These are phyloP conservation scores for Turnix velox DNA, from an alignment of 2,113 vertebrate genomes.

Conservation along the genomic window DNA sequence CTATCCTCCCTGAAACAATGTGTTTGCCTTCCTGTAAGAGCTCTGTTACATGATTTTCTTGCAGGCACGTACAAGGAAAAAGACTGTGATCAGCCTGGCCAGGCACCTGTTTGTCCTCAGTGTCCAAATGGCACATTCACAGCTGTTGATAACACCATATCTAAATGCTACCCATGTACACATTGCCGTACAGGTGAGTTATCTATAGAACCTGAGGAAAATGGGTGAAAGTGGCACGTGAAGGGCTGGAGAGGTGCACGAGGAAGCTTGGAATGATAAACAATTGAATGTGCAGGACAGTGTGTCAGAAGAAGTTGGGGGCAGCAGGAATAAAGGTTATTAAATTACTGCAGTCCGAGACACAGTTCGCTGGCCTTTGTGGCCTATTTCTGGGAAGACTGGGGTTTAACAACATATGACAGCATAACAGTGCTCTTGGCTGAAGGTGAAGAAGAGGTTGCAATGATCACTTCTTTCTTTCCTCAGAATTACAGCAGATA, in stretches of 20 bases:
- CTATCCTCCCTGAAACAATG: fast-evolving
- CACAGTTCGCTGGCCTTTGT: neutral
- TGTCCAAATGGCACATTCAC: constrained; percentile 36
- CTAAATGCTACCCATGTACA: constrained; percentile 16
- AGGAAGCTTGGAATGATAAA: neutral
- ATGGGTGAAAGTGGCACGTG: neutral
- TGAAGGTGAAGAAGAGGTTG: neutral
- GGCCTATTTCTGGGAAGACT: neutral
- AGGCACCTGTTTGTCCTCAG: neutral
- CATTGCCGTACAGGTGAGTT: constrained; percentile 27
- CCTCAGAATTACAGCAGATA: constrained; percentile 49
- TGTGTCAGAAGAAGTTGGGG: fast-evolving
- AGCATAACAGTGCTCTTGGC: neutral
- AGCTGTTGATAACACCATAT: constrained; percentile 29
- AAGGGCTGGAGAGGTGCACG: fast-evolving
- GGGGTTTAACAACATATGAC: neutral
- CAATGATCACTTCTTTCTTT: neutral
- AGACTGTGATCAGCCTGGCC: constrained; percentile 20
- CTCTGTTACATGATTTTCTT: neutral
- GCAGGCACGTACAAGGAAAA: constrained; percentile 59
- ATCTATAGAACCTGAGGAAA: neutral
- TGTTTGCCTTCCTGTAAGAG: neutral
- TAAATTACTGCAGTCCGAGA: neutral
- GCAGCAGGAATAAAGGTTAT: neutral
- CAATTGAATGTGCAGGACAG: neutral